Evolutionary conservation across 2,113 vertebrate species (phyloP).

Genomic region (Colaptes auratus): DNA sequence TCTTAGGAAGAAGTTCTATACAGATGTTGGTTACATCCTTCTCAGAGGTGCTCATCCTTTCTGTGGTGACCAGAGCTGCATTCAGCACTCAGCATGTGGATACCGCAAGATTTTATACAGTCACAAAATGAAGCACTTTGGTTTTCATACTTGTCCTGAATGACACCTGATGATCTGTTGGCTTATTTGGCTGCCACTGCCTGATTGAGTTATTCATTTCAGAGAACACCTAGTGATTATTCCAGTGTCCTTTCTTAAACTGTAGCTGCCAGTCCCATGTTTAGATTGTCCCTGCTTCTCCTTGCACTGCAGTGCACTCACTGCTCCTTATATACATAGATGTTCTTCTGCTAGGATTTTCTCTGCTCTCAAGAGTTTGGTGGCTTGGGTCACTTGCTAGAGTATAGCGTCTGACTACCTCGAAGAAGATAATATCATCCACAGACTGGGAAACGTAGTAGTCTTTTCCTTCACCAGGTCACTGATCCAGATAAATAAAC

Average conservation of each 20-base stretch:
- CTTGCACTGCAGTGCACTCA: background rate
- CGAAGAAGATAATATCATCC: background rate
- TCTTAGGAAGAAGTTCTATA: too few relatives aligned
- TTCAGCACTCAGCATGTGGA: background rate
- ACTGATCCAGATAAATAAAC: background rate
- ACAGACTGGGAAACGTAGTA: background rate
- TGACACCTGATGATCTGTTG: background rate
- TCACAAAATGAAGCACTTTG: background rate
- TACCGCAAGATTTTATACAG: background rate
- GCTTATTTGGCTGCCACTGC: background rate
- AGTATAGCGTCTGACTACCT: background rate
- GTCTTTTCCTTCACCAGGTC: background rate
- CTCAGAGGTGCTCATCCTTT: background rate
- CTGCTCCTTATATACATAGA: background rate
- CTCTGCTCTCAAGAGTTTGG: background rate
- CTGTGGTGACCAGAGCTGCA: background rate
- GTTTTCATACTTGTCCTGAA: constrained; percentile 7
- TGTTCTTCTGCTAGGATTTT: background rate
- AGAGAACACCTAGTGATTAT: background rate
- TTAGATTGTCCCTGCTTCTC: background rate
- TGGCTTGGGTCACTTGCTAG: background rate
- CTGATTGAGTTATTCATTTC: background rate
- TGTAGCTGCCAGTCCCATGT: background rate
- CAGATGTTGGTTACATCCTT: background rate
- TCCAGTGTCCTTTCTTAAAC: background rate